Evolutionary conservation across 92 coral and sea anemone species (phyloP).

Genomic region (Meandrina meandrites): DNA sequence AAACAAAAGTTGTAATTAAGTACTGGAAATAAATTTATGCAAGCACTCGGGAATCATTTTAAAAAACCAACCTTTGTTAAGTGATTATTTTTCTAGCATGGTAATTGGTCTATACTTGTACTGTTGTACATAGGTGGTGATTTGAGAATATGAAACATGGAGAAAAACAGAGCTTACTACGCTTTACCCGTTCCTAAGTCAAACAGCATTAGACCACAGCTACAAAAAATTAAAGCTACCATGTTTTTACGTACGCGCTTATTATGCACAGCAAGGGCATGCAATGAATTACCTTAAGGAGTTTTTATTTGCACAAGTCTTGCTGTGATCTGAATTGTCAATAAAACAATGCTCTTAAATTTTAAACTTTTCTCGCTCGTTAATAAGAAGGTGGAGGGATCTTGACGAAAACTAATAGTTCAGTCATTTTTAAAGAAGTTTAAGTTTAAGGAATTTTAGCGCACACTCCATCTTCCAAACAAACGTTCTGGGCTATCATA

Average conservation of each 20-base stretch:
- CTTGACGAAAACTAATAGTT: background rate
- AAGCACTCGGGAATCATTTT: too few species aligned
- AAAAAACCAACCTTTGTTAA: too few species aligned
- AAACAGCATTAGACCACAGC: background rate
- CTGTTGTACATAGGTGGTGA: background rate
- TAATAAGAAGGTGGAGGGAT: background rate
- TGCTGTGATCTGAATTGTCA: background rate
- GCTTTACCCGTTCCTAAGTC: background rate
- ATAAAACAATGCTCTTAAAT: background rate
- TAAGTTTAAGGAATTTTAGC: background rate
- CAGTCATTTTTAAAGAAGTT: background rate
- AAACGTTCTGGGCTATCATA: background rate
- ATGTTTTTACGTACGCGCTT: background rate
- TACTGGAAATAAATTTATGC: background rate
- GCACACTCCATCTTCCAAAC: background rate
- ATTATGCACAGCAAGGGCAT: background rate
- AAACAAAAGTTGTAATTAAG: background rate
- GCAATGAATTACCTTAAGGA: background rate
- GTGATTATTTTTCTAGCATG: too few species aligned
- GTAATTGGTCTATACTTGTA: too few species aligned
- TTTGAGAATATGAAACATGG: background rate
- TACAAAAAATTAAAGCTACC: background rate
- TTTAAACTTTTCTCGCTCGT: background rate
- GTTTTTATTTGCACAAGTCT: background rate
- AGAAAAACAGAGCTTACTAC: background rate